Evolutionary conservation across 2,797 vertebrate genomes (phyloP), one percentile per base, ranked within the genome.

Genomic region (Trachurus trachurus): DNA sequence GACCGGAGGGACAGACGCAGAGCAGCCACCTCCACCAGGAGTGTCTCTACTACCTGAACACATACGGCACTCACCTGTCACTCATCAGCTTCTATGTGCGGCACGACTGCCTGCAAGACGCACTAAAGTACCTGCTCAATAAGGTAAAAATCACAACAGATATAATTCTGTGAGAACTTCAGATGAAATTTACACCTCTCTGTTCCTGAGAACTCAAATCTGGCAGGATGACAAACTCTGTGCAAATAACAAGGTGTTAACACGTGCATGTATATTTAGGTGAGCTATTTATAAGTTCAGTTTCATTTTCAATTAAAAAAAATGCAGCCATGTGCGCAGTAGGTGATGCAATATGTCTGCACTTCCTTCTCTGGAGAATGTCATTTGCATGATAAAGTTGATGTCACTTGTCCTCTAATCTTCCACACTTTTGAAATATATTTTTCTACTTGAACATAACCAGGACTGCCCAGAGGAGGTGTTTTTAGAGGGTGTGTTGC

Each of bases 401-500:
- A 47, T 47, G 45, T 19, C 17, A 56, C 5, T 17, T 62, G 21
- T 29, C 11, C 29, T 13, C 13, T 59, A 29, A 7, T 44, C 34
- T 13, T 15, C 19, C 58, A 16, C 3, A 39, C 8, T 13, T 15
- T 42, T 62, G 17, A 64, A 11, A 0, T 16, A 0, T 34, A 34
- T 34, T 5, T 34, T 34, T 34, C 31, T 34, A 34, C 31, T 34
- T 34, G 6, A 34, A 34, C 31, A 5, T 34, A 5, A 34, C 71
- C 74, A 99, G 98, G 97, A 97, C 44, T 97, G 97, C 66, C 96
- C 97, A 1, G 96, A 97, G 0, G 98, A 99, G 77, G 95, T 99
- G 76, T 99, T 99, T 83, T 94, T 99, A 58, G 97, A 98, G 88
- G 98, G 97, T 0, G 92, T 99, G 65, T 93, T 99, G 84, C 93